Base-by-base conservation (phyloP, 2,113 vertebrate genomes). In the Notechis scutatus region DNA sequence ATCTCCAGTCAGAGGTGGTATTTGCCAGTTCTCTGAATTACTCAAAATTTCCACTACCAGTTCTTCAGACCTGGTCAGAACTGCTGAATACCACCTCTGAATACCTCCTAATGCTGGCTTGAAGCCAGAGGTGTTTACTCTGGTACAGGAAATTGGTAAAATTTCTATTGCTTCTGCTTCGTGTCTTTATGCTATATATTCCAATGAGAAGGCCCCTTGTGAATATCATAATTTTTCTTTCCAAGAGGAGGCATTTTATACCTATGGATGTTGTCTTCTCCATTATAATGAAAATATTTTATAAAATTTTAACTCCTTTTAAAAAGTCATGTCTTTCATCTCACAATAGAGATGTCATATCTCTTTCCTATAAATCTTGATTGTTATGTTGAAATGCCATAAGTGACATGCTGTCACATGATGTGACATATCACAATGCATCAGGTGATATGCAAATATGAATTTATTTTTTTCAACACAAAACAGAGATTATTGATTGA, bases 291-390 rank as follows among this genome's bases (percentile, higher is more conserved):
- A 90, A 95, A 95, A 96, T 94, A 52, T 39, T 94, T 23, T 93
- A 92, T 94, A 93, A 92, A 95, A 93, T 88, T 88, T 91, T 61
- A 91, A 90, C 90, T 91, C 89, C 93, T 90, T 91, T 94, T 88
- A 87, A 94, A 34, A 96, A 95, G 85, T 57, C 88, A 93, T 96
- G 94, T 95, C 93, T 97, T 96, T 96, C 94, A 90, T 95, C 95
- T 95, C 94, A 94, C 96, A 96, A 93, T 24, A 9, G 95, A 96
- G 93, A 95, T 93, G 95, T 93, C 90, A 95, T 94, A 96, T 96
- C 93, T 92, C 81, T 87, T 89, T 91, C 89, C 86, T 42, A 50
- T 1, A 12, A 69, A 93, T 95, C 94, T 96, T 95, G 94, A 93
- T 94, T 90, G 0, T 89, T 88, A 90, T 92, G 95, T 95, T 61